Evolutionary conservation across 2,797 vertebrate species (phyloP), one percentile per base, ranked within the genome.

Genomic region (Crocodylus rhombifer): DNA sequence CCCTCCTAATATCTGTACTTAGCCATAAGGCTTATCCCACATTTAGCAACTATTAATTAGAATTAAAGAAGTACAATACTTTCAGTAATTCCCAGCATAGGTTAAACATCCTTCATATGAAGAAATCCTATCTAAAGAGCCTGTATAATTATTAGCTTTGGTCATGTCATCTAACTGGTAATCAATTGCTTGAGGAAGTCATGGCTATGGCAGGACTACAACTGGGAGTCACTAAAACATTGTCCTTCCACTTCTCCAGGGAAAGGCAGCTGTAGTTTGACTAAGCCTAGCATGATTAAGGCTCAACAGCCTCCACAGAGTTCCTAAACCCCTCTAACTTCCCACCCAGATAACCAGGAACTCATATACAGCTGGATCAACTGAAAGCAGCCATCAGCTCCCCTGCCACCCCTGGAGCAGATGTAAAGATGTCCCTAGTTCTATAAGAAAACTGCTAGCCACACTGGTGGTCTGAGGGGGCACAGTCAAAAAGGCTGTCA

Each of bases 111-210:
- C 63, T 65, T 65, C 63, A 65, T 14, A 26, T 30, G 63, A 65
- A 65, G 63, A 65, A 65, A 63, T 77, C 60, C 55, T 83, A 3
- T 82, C 76, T 90, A 86, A 92, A 63, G 21, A 83, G 17, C 57
- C 74, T 91, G 21, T 62, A 8, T 60, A 86, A 91, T 90, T 88
- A 78, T 42, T 78, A 83, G 33, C 25, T 86, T 77, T 88, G 82
- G 93, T 75, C 60, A 14, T n/a, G 90, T 67, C 55, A 80, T 57
- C 28, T 55, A 83, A 67, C 1, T 0, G 7, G 33, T 75, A 77
- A 58, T 28, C 7, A 13, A 77, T 15, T n/a, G 79, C 87, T 57
- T 83, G 82, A 91, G 91, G 89, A 61, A n/a, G 28, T 16, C 7
- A 65, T 26, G 63, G 14, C 63, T 5, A 16, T 30, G 28, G 14